phyloP scores from a whole-genome alignment of 2,797 vertebrate species.

The Notamacropus eugenii region DNA sequence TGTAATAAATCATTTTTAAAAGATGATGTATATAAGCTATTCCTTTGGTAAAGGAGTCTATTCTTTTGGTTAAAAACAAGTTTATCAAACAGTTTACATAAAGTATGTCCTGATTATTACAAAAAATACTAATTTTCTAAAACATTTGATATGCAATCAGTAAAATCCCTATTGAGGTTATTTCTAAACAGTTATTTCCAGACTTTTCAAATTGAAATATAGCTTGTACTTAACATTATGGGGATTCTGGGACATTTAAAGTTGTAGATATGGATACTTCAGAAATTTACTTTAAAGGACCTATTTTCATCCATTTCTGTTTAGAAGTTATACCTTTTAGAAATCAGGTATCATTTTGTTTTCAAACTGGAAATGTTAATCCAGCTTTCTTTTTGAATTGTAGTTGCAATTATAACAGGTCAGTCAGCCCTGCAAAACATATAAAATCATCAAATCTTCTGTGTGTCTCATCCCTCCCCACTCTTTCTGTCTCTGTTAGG shows the following conservation, averaged over 20 bases:
- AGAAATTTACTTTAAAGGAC: conserved; percentile 29
- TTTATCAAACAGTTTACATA: conserved; percentile 31
- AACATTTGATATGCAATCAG: not conserved
- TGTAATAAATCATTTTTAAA: not conserved
- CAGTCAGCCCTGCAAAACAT: not conserved
- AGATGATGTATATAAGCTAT: not conserved
- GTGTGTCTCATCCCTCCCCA: not conserved
- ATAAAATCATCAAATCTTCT: not conserved
- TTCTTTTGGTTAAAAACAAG: not conserved
- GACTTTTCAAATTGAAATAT: conserved; percentile 28
- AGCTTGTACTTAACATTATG: conserved; percentile 32
- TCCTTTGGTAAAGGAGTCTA: not conserved
- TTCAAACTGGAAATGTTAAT: conserved; percentile 1
- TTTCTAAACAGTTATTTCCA: conserved; percentile 45
- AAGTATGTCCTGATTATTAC: not conserved
- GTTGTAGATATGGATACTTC: conserved; percentile 25
- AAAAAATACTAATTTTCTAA: conserved; percentile 13
- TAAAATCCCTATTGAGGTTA: not conserved
- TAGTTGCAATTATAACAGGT: not conserved
- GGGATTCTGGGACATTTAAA: conserved; percentile 42
- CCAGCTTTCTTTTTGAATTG: not conserved
- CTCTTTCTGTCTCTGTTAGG: not conserved
- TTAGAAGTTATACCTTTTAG: conserved; percentile 22
- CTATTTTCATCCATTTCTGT: not conserved
- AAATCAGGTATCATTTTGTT: not conserved